Evolutionary conservation across 2,888 invertebrate species (phyloP), one percentile per base, ranked within the genome.

Genomic region (Omphaloscelis lunosa): DNA sequence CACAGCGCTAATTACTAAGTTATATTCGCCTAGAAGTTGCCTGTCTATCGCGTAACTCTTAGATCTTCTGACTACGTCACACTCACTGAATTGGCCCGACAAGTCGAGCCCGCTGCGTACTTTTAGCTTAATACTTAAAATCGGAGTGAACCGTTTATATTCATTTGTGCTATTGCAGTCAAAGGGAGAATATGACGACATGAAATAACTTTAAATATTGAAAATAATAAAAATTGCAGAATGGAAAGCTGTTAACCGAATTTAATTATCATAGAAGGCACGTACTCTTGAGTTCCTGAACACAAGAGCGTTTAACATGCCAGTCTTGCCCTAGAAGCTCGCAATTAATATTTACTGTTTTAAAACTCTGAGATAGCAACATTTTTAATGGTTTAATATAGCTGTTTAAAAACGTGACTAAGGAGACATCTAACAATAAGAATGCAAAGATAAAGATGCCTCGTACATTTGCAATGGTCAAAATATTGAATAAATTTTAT

Each of bases 261-360:
- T 65, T 4, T 59, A 53, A 73, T 72, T 75, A 81, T 77, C 53
- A 84, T 84, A 89, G 91, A 93, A 93, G 92, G 93, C 93, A 93
- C 93, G 87, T 89, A 88, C 86, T 89, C 86, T 83, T 84, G 77
- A 84, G 68, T 84, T 70, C 75, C 77, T 74, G 62, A 65, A 79
- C 58, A 77, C 70, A 71, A 70, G 69, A 58, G 67, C 63, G 62
- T 62, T 48, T 67, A 70, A 29, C 68, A 69, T 72, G 62, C 61
- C 34, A 68, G 29, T 53, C 80, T 80, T 70, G 53, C 70, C 65
- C 69, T 85, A 65, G 67, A 77, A 82, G 75, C 77, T 78, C 67
- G 58, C 34, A 68, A n/a, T 39, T 20, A 68, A 67, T 29, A 51
- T 51, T 23, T 51, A 67, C 29, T 53, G 58, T 39, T 69, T 27